phyloP scores from a whole-genome alignment of 1,140 invertebrate species.

The Lethrus apterus region DNA sequence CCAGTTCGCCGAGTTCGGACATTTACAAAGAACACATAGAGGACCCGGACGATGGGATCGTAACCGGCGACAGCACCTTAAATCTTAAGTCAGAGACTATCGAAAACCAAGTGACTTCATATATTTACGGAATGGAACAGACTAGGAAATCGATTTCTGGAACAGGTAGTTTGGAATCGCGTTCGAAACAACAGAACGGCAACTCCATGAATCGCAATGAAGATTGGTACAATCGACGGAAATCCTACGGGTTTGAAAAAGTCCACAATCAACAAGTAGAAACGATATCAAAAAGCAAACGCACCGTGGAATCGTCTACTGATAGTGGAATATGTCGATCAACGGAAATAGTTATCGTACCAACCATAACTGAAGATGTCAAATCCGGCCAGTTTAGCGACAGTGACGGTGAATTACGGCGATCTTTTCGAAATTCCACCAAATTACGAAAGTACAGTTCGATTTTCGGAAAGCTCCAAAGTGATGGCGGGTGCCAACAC shows the following conservation, averaged over 20 bases:
- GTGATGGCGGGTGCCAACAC: too few relatives aligned
- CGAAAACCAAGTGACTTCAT: conserved; percentile 37
- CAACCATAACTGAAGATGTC: too few relatives aligned
- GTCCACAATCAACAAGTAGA: conserved; percentile 45
- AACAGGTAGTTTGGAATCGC: conserved; percentile 50
- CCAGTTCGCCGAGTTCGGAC: conserved; percentile 40
- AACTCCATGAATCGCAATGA: conserved; percentile 40
- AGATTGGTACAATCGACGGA: conserved; percentile 61
- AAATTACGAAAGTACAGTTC: too few relatives aligned
- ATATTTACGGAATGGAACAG: conserved; percentile 42
- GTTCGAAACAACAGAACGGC: conserved; percentile 43
- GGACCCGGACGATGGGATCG: conserved; percentile 43
- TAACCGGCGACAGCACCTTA: conserved; percentile 32
- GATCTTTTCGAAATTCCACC: too few relatives aligned
- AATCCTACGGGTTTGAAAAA: conserved; percentile 67
- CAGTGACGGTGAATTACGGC: too few relatives aligned
- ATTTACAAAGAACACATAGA: conserved; percentile 36
- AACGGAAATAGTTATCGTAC: conserved; percentile 47
- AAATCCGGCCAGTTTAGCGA: too few relatives aligned
- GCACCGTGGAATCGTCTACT: conserved; percentile 57
- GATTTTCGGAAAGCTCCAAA: too few relatives aligned
- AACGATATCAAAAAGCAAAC: conserved; percentile 38
- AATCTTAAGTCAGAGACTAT: conserved; percentile 17
- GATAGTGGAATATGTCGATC: conserved; percentile 66
- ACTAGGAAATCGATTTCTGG: conserved; percentile 40